These are phyloP conservation scores for Macropis europaea DNA, from an alignment of 2,888 invertebrate genomes.

Conservation along the genomic window DNA sequence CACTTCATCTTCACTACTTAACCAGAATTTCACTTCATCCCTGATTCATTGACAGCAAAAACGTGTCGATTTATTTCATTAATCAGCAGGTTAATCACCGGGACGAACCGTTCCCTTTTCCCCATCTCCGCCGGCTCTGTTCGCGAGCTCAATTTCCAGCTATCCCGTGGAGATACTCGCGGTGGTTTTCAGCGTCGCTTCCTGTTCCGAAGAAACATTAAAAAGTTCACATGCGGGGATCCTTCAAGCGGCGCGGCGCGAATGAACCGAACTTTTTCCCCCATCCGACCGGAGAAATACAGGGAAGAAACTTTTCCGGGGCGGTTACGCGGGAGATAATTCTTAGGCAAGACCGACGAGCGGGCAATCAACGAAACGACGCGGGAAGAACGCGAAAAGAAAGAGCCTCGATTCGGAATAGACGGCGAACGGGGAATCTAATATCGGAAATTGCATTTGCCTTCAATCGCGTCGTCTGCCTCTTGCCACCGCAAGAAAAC, in stretches of 20 bases:
- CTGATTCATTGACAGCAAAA: background rate
- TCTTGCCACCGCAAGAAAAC: background rate
- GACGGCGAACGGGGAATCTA: slow-evolving; percentile 54
- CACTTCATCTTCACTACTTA: no score
- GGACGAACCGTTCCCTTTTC: slow-evolving; percentile 7
- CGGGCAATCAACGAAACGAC: slow-evolving; percentile 48
- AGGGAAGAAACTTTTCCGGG: slow-evolving; percentile 25
- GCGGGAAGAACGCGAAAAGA: slow-evolving; percentile 48
- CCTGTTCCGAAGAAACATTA: slow-evolving; percentile 30
- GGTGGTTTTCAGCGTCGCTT: slow-evolving; percentile 3
- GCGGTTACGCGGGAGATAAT: slow-evolving; percentile 42
- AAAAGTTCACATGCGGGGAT: slow-evolving; percentile 33
- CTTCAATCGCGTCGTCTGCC: slow-evolving; percentile 41
- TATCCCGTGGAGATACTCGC: slow-evolving; percentile 9
- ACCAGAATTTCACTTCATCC: no score
- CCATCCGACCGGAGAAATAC: background rate
- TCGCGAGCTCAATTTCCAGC: slow-evolving; percentile 32
- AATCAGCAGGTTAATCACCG: background rate
- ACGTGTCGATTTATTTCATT: background rate
- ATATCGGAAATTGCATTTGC: slow-evolving; percentile 62
- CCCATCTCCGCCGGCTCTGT: no score
- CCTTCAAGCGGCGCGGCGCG: background rate
- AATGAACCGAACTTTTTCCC: background rate
- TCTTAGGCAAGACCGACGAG: slow-evolving; percentile 34
- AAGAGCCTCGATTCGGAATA: slow-evolving; percentile 37